phyloP scores from a whole-genome alignment of 2,797 vertebrate genomes.

The Eurystomus glaucurus region DNA sequence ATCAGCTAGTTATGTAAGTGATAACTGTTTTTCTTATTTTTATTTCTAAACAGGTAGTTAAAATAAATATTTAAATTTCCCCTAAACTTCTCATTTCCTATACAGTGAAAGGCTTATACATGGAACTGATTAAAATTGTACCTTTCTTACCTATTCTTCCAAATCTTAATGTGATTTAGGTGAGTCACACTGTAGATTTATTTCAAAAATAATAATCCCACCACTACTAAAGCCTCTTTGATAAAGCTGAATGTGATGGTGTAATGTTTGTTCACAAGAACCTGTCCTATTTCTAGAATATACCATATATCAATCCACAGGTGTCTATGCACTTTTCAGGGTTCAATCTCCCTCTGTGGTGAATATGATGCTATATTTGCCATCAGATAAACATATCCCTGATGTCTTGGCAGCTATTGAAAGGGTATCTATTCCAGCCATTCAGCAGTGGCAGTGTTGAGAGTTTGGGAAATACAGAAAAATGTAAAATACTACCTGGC shows the following conservation, averaged over 20 bases:
- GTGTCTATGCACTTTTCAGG: no score
- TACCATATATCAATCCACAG: no score
- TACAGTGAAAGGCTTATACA: not conserved
- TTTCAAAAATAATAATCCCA: not conserved
- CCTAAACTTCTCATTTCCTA: not conserved
- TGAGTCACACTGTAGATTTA: not conserved
- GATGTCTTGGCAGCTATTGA: not conserved
- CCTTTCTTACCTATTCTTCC: not conserved
- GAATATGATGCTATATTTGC: no score
- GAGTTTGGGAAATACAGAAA: not conserved
- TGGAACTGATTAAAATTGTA: not conserved
- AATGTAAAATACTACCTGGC: not conserved
- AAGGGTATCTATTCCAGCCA: not conserved
- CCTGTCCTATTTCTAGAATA: not conserved
- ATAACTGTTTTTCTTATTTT: not conserved
- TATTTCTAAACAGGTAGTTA: not conserved
- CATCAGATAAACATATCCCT: no score
- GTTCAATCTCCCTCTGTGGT: no score
- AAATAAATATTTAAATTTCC: not conserved
- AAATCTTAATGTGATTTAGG: not conserved
- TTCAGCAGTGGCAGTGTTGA: not conserved
- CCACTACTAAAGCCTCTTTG: not conserved
- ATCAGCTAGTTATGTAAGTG: not conserved
- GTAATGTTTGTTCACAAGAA: not conserved
- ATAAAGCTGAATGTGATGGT: not conserved